Conservation (phyloP, 2,113 vertebrate genomes). For the Chaetodon trifascialis region DNA sequence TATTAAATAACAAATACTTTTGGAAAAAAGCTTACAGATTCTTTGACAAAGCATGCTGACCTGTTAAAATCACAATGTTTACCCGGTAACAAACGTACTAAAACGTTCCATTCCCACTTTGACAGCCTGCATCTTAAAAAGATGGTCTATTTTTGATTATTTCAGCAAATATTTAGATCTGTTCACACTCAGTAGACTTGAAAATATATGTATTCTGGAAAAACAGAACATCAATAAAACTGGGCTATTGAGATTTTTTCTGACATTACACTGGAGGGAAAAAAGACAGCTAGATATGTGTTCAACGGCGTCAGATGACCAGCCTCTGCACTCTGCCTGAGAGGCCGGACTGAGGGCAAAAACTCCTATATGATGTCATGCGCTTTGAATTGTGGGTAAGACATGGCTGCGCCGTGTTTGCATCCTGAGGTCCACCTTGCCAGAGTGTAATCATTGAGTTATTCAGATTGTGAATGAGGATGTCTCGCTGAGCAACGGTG, state of each 20-base stretch:
- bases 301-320: neutral
- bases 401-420: conserved; percentile 67
- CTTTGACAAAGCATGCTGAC: neutral
- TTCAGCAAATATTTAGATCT: neutral
- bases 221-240: neutral
- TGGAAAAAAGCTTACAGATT: neutral
- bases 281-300: neutral
- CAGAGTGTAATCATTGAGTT: neutral
- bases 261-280: neutral
- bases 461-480: neutral
- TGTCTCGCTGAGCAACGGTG: neutral
- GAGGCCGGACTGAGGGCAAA: neutral
- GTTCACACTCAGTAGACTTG: too few relatives aligned
- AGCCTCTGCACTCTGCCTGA: neutral
- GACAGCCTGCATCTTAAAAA: too few relatives aligned
- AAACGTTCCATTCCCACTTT: too few relatives aligned
- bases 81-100: too few relatives aligned
- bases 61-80: too few relatives aligned
- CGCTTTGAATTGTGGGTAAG: conserved; percentile 67
- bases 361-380: too few relatives aligned
- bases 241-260: neutral
- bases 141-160: neutral
- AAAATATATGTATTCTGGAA: neutral
- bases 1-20: too few relatives aligned
- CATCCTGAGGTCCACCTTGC: neutral